Conservation (phyloP, 2,113 vertebrate species). For the Eurypyga helias region DNA sequence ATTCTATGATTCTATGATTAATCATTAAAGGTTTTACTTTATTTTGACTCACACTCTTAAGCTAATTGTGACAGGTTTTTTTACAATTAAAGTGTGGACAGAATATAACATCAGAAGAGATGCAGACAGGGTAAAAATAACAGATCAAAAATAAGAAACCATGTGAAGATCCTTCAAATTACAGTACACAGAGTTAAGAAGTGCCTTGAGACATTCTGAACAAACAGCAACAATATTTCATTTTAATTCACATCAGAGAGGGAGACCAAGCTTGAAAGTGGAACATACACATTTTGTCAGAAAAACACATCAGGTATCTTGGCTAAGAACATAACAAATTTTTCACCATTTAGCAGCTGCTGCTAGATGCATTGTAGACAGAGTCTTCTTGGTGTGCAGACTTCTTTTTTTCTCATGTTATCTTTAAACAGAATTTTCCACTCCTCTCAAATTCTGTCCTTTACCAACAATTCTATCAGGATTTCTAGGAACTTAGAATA, state of each 20-base stretch:
- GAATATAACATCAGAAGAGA: neutral
- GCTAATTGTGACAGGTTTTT: neutral
- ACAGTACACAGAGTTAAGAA: neutral
- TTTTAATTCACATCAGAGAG: conserved; percentile 1
- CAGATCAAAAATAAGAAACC: neutral
- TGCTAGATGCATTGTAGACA: neutral
- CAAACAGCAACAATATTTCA: conserved; percentile 3
- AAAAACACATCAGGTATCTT: neutral
- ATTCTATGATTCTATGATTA: no score
- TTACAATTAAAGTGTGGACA: neutral
- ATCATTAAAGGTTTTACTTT: neutral
- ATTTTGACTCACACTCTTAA: neutral
- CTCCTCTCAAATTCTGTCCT: neutral
- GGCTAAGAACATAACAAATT: neutral
- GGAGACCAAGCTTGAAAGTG: neutral
- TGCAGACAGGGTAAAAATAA: neutral
- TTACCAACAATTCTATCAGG: neutral
- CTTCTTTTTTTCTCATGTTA: neutral
- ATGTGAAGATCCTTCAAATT: neutral
- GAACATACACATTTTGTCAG: conserved; percentile 6
- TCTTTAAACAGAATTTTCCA: neutral
- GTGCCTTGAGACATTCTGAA: neutral
- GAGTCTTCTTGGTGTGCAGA: neutral
- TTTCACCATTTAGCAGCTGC: neutral
- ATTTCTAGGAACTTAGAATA: neutral